phyloP scores from a whole-genome alignment of 2,888 invertebrate genomes.

The Synanthedon formicaeformis region DNA sequence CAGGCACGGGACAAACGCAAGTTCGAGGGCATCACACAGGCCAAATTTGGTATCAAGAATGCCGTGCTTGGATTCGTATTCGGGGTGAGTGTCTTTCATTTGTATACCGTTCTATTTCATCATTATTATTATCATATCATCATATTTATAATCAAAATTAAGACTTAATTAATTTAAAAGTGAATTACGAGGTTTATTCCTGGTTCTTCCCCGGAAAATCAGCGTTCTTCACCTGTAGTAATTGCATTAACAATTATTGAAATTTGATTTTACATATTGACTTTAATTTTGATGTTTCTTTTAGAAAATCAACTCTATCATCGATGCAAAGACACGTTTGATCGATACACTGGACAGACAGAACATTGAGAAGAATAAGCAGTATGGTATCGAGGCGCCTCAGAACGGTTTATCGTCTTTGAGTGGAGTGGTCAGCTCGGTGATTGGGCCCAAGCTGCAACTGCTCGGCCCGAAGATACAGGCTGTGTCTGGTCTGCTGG shows the following conservation, averaged over 20 bases:
- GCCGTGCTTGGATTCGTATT: conserved; percentile 86
- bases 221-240: too few species aligned
- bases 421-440: conserved; percentile 75
- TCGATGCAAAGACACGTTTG: conserved; percentile 82
- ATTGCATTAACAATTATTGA: too few species aligned
- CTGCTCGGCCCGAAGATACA: conserved; percentile 76
- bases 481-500: conserved; percentile 63
- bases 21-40: conserved; percentile 73
- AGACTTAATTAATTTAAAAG: neutral
- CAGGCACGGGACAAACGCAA: conserved; percentile 78
- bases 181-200: neutral
- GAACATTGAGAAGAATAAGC: conserved; percentile 82
- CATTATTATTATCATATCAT: neutral
- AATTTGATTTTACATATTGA: conserved; percentile 1
- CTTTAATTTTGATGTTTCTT: conserved; percentile 20
- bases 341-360: conserved; percentile 77
- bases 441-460: conserved; percentile 78
- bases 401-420: conserved; percentile 70
- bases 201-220: too few species aligned
- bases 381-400: conserved; percentile 79
- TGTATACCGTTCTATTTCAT: neutral
- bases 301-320: conserved; percentile 85
- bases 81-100: conserved; percentile 74
- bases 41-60: conserved; percentile 80
- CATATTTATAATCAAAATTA: neutral